phyloP scores from a whole-genome alignment of 2,888 invertebrate genomes.

The Helobdella robusta region DNA sequence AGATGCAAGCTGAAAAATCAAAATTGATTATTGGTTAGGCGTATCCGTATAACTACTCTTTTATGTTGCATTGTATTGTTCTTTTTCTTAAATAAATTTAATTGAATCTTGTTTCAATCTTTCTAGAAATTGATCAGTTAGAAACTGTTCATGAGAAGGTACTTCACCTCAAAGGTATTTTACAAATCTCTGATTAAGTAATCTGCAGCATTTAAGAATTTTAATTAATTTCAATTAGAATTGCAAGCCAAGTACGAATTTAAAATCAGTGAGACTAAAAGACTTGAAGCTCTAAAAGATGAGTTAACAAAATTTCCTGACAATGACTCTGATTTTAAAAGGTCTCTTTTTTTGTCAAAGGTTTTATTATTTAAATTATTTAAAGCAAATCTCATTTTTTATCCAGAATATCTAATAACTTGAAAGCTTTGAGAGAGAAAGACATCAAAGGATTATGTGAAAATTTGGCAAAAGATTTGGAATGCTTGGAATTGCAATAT shows the following conservation, averaged over 20 bases:
- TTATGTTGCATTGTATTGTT: background rate
- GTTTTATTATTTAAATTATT: background rate
- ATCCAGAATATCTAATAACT: background rate
- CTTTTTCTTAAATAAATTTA: too few relatives aligned
- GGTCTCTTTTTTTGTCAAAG: background rate
- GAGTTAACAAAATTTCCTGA: constrained; percentile 4
- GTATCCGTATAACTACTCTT: background rate
- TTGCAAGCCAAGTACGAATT: background rate
- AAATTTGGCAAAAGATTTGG: background rate
- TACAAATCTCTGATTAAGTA: background rate
- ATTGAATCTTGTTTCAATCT: too few relatives aligned
- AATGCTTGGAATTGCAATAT: background rate
- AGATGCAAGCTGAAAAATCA: too few relatives aligned
- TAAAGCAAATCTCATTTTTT: background rate
- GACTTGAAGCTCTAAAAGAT: background rate
- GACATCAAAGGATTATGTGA: background rate
- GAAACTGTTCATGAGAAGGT: too few relatives aligned
- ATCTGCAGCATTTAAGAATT: background rate
- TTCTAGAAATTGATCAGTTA: too few relatives aligned
- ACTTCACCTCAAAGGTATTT: too few relatives aligned
- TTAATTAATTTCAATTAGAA: background rate
- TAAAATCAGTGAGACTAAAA: background rate
- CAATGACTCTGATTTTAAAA: constrained; percentile 12
- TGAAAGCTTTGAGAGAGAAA: background rate
- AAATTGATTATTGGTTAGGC: too few relatives aligned